Percentiles rank a stretch among this genome's conserved stretches.
These are phyloP conservation scores for Tenthredo distinguenda DNA, from an alignment of 2,888 invertebrate species.

Conservation along the genomic window DNA sequence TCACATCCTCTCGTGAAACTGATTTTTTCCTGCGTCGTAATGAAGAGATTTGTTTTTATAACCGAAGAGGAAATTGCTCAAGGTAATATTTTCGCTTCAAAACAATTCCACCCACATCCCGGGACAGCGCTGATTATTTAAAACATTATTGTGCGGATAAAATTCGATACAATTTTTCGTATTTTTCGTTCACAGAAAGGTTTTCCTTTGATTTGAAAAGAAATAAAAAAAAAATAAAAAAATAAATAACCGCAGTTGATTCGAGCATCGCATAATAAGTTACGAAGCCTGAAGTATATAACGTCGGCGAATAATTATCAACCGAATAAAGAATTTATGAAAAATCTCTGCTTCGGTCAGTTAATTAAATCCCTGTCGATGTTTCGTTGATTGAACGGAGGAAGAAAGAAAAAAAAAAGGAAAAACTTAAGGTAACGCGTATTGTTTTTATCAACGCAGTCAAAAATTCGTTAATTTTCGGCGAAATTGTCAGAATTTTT, in stretches of 20 bases:
- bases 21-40: conserved; percentile 16
- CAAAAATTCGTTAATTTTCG: neutral
- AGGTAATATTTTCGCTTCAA: neutral
- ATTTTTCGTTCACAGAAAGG: neutral
- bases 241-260: no score
- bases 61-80: neutral
- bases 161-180: neutral
- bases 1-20: conserved; percentile 14
- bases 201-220: neutral
- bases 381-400: neutral
- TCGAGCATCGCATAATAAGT: no score
- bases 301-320: neutral
- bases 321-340: neutral
- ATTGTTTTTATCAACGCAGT: neutral
- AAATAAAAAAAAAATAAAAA: neutral
- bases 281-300: no score
- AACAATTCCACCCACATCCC: neutral
- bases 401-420: neutral
- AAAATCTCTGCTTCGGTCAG: neutral
- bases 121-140: neutral
- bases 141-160: neutral
- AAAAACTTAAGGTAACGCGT: neutral
- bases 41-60: conserved; percentile 35
- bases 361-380: neutral
- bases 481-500: neutral